Evolutionary conservation across 2,113 vertebrate species (phyloP), one percentile per base, ranked within the genome.

Genomic region (Bothrops jararaca): DNA sequence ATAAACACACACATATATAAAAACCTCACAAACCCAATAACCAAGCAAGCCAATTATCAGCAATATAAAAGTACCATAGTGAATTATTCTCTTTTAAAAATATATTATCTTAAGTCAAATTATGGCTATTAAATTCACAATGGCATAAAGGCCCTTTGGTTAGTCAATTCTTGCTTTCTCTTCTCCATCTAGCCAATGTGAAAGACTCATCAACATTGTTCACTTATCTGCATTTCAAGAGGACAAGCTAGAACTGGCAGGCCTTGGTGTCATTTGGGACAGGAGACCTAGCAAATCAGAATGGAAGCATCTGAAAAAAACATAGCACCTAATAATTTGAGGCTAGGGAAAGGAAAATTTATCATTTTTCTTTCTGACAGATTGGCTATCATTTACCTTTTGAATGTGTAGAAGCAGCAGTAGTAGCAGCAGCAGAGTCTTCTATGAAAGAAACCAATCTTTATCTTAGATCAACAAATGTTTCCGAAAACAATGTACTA

Each of bases 221-320:
- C 86, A 56, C 48, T 6, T 29, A 29, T 80, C 24, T 89, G 23
- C 48, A 52, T 39, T 56, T n/a, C 52, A 86, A 23, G 20, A 34
- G 42, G 88, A 42, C 15, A 7, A 85, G 2, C 13, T 56, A 89
- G 50, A 69, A 88, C 34, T 9, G 58, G 42, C 1, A 45, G 58
- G 0, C 0, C 18, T 0, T 0, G 86, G 48, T 34, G 20, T 11
- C 8, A 42, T 0, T 3, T n/a, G n/a, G 34, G 58, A 91, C 64
- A 90, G 74, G 89, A 89, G 60, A n/a, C n/a, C n/a, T n/a, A n/a
- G n/a, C n/a, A n/a, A 94, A 45, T 80, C n/a, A 23, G 64, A 93
- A 93, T 39, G 13, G 45, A 74, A 39, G 0, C 53, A 74, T 56
- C 11, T 87, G 85, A 53, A 45, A 45, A n/a, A 26, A 10, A 50